phyloP scores from a whole-genome alignment of 1,140 invertebrate genomes.

The Achroia grisella region DNA sequence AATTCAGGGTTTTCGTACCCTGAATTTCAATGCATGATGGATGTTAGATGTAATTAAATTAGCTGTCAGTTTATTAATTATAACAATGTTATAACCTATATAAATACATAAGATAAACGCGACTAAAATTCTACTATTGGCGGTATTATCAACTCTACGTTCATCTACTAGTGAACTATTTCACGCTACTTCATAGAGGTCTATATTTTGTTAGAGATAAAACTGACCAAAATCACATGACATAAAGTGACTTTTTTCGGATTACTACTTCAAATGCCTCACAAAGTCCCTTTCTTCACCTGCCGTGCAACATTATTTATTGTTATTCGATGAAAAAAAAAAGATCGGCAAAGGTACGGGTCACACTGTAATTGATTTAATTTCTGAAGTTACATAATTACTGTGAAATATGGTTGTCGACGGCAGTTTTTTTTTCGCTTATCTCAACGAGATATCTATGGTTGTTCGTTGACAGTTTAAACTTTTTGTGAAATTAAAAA shows the following conservation, averaged over 20 bases:
- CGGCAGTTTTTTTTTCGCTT: constrained; percentile 16
- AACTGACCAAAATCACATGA: constrained; percentile 59
- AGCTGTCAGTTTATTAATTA: too few relatives aligned
- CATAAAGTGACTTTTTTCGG: constrained; percentile 51
- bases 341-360: constrained; percentile 5
- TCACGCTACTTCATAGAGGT: constrained; percentile 49
- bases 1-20: too few relatives aligned
- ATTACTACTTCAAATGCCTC: constrained; percentile 17
- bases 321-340: constrained; percentile 41
- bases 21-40: too few relatives aligned
- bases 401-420: constrained; percentile 56
- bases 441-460: constrained; percentile 1
- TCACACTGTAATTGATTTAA: constrained; percentile 55
- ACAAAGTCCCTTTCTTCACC: constrained; percentile 55
- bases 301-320: constrained; percentile 61
- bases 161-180: constrained; percentile 41
- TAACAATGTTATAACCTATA: too few relatives aligned
- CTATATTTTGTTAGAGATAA: constrained; percentile 64
- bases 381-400: constrained; percentile 62
- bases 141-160: constrained; percentile 30
- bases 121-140: too few relatives aligned
- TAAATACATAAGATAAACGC: too few relatives aligned
- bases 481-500: too few relatives aligned
- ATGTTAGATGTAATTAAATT: too few relatives aligned
- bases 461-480: neutral